Conservation (phyloP, 2,797 vertebrate species). For the Tapera naevia region DNA sequence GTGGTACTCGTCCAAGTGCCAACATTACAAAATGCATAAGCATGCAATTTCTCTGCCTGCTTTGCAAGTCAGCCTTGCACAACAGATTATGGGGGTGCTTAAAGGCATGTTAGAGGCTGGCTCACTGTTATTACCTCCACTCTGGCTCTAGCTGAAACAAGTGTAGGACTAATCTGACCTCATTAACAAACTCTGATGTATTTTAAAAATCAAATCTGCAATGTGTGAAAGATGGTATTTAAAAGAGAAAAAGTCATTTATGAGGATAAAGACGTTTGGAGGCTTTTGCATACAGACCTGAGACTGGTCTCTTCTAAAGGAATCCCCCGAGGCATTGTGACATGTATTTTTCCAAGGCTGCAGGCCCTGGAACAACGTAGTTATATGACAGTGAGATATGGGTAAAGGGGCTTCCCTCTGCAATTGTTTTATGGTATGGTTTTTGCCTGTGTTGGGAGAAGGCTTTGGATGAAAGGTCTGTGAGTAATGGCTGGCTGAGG, state of each 20-base stretch:
- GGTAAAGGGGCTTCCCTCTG: background rate
- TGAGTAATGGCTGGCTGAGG: background rate
- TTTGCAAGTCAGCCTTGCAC: conserved; percentile 7
- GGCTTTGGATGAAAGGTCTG: background rate
- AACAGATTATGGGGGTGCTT: background rate
- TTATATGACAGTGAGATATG: fast-evolving
- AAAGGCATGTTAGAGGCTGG: background rate
- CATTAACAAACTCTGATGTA: background rate
- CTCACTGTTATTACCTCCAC: background rate
- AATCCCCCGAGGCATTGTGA: background rate
- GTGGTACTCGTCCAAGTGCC: background rate
- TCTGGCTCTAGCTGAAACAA: background rate
- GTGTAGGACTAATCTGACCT: background rate
- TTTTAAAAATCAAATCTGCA: background rate
- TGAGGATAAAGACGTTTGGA: background rate
- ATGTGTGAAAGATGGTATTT: background rate
- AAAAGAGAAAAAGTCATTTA: background rate
- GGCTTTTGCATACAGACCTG: background rate
- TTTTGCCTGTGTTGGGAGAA: background rate
- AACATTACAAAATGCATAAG: background rate
- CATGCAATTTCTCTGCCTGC: background rate
- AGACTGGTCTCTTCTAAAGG: background rate
- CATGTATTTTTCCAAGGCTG: background rate
- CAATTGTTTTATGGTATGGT: fast-evolving
- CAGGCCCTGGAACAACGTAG: background rate